Percentiles rank a stretch among this genome's conserved stretches.
phyloP scores from a whole-genome alignment of 2,888 invertebrate species.

The Fragum whitleyi region DNA sequence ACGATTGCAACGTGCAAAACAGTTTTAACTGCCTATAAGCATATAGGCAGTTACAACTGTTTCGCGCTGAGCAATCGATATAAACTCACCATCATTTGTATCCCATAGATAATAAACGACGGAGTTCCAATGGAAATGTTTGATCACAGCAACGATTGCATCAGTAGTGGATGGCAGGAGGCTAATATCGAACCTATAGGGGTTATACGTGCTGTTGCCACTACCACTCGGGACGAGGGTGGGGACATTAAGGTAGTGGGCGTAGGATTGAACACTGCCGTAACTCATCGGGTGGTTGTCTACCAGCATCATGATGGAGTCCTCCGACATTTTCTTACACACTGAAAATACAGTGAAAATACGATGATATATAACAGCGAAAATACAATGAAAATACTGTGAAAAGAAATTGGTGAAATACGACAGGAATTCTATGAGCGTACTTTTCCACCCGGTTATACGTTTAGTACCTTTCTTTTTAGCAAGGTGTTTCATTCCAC shows the following conservation, averaged over 20 bases:
- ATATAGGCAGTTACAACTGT: too few species aligned
- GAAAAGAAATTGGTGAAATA: too few species aligned
- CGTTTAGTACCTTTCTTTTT: too few species aligned
- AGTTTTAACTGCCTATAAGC: too few species aligned
- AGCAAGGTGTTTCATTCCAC: too few species aligned
- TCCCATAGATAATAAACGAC: slow-evolving; percentile 95
- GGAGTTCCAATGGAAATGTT: slow-evolving; percentile 95
- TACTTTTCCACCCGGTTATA: too few species aligned
- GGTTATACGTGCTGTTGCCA: slow-evolving; percentile 69
- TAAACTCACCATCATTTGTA: slow-evolving; percentile 94
- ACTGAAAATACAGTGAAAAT: slow-evolving; percentile 69
- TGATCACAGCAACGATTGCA: slow-evolving; percentile 97
- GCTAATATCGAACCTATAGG: slow-evolving; percentile 80
- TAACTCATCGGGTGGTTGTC: slow-evolving; percentile 74
- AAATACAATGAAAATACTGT: too few species aligned
- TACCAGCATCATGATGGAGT: slow-evolving; percentile 79
- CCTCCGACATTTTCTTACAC: slow-evolving; percentile 75
- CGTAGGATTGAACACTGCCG: slow-evolving; percentile 80
- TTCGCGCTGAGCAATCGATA: too few species aligned
- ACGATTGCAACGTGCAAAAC: too few species aligned
- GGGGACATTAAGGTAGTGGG: slow-evolving; percentile 79
- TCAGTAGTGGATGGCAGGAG: slow-evolving; percentile 98
- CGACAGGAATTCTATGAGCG: too few species aligned
- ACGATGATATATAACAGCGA: too few species aligned
- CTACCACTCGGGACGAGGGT: slow-evolving; percentile 77